These are phyloP conservation scores for Sycobia sp. DNA, from an alignment of 1,140 invertebrate species.

Conservation along the genomic window DNA sequence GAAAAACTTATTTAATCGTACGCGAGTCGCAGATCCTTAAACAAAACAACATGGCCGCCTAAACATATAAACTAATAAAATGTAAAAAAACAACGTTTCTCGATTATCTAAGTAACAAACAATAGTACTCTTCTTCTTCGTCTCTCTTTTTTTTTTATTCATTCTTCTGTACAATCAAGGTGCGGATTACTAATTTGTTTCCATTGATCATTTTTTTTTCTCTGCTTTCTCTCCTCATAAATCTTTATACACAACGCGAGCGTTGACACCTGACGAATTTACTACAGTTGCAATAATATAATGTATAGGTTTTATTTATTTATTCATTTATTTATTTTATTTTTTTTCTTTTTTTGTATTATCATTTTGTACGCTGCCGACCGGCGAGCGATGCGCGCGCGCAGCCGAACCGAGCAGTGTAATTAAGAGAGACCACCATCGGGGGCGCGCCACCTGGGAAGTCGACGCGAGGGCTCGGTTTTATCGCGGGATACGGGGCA, in stretches of 20 bases:
- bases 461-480: too few relatives aligned
- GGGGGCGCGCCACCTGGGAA: too few relatives aligned
- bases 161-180: conserved; percentile 36
- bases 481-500: too few relatives aligned
- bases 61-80: conserved; percentile 64
- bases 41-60: conserved; percentile 62
- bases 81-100: conserved; percentile 63
- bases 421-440: too few relatives aligned
- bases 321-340: too few relatives aligned
- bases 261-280: conserved; percentile 5
- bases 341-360: conserved; percentile 6
- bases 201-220: too few relatives aligned
- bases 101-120: conserved; percentile 63
- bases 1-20: conserved; percentile 42
- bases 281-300: background rate
- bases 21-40: conserved; percentile 51
- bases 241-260: conserved; percentile 17
- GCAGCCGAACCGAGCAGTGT: too few relatives aligned
- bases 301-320: too few relatives aligned
- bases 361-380: conserved; percentile 25
- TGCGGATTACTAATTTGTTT: too few relatives aligned
- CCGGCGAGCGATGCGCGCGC: too few relatives aligned
- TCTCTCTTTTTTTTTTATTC: too few relatives aligned
- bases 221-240: too few relatives aligned
- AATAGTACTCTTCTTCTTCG: conserved; percentile 58